Percentiles rank a stretch among this genome's conserved stretches.
phyloP scores from a whole-genome alignment of 2,888 invertebrate genomes.

The Tachina fera region DNA sequence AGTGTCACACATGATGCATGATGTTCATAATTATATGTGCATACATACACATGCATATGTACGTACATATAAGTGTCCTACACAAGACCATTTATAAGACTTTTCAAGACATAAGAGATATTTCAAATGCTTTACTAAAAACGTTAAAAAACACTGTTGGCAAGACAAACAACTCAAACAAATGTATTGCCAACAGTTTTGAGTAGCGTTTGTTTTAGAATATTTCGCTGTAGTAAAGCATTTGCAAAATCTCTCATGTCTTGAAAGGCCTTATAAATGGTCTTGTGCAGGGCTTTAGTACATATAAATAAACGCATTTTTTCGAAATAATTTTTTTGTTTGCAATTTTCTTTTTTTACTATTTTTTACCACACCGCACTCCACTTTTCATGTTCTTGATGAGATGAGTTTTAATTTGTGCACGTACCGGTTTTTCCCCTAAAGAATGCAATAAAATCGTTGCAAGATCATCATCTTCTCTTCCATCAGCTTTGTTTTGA shows the following conservation, averaged over 20 bases:
- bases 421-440: conserved; percentile 6
- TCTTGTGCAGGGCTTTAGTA: too few relatives aligned
- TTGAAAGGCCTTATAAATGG: too few relatives aligned
- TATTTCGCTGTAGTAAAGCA: too few relatives aligned
- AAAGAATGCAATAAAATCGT: conserved; percentile 58
- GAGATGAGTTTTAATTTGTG: conserved; percentile 1
- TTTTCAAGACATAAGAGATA: too few relatives aligned
- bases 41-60: neutral
- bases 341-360: neutral
- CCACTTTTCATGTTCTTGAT: conserved; percentile 1
- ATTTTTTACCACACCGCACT: conserved; percentile 45
- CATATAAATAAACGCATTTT: conserved; percentile 53
- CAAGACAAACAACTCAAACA: too few relatives aligned
- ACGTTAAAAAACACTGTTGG: too few relatives aligned
- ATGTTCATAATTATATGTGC: conserved; percentile 13
- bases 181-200: too few relatives aligned
- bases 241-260: too few relatives aligned
- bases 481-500: conserved; percentile 7
- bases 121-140: too few relatives aligned
- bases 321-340: conserved; percentile 49
- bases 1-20: conserved; percentile 49
- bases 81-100: too few relatives aligned
- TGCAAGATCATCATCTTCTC: conserved; percentile 44
- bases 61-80: neutral
- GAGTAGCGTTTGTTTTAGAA: too few relatives aligned